Percentiles rank a stretch among this genome's conserved stretches.
Conservation (phyloP, 2,888 invertebrate species). For the Steinernema hermaphroditum region DNA sequence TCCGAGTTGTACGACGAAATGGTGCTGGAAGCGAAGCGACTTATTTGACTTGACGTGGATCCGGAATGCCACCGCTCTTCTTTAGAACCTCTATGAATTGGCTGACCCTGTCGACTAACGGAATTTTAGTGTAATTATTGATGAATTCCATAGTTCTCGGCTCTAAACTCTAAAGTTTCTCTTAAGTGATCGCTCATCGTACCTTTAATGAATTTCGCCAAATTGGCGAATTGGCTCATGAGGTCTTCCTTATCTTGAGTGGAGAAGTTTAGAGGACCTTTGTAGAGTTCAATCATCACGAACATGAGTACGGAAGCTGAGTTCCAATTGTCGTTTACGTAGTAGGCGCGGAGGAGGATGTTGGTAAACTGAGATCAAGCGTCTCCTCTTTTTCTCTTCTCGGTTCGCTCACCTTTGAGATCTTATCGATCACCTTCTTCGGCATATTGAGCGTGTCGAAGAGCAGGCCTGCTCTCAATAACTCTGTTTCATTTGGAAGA, state of each 20-base stretch:
- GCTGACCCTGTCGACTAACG: neutral
- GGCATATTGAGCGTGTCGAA: neutral
- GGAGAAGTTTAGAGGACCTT: too few relatives aligned
- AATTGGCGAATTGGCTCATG: neutral
- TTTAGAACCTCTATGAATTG: neutral
- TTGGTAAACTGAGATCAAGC: neutral
- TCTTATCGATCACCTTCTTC: neutral
- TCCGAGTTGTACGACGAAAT: neutral
- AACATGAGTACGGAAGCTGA: slow-evolving; percentile 1
- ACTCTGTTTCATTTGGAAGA: neutral
- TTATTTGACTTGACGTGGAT: neutral
- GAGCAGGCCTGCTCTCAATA: neutral
- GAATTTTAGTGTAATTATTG: neutral
- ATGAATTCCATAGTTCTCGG: neutral
- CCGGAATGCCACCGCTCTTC: neutral
- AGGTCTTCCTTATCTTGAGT: neutral
- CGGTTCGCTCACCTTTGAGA: neutral
- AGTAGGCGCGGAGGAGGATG: slow-evolving; percentile 14
- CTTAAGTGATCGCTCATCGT: neutral
- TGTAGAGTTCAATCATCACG: neutral
- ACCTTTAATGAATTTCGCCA: neutral
- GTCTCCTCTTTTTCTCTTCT: too few relatives aligned
- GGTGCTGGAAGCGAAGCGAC: neutral
- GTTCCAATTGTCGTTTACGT: neutral
- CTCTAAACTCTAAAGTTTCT: neutral